Conservation (phyloP, 1,140 invertebrate species). For the Camponotus pennsylvanicus region DNA sequence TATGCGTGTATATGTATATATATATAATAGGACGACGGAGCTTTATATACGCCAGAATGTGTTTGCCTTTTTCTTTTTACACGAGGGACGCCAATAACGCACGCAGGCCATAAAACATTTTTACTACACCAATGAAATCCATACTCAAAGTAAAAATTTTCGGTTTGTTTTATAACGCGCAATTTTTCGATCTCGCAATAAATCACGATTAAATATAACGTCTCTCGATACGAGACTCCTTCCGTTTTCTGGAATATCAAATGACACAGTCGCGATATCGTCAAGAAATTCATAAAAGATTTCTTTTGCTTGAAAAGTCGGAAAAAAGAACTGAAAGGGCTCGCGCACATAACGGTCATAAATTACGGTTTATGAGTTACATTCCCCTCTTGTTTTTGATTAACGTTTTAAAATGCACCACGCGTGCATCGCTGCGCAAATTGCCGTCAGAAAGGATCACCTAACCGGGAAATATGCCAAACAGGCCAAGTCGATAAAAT, state of each 20-base stretch:
- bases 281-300: slow-evolving; percentile 41
- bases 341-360: slow-evolving; percentile 35
- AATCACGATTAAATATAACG: slow-evolving; percentile 47
- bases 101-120: slow-evolving; percentile 37
- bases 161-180: not conserved
- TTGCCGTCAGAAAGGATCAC: slow-evolving; percentile 18
- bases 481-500: slow-evolving; percentile 21
- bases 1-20: no score
- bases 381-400: slow-evolving; percentile 26
- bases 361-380: slow-evolving; percentile 52
- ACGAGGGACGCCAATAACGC: not conserved
- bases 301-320: not conserved
- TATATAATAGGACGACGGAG: not conserved
- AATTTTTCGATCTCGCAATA: slow-evolving; percentile 33
- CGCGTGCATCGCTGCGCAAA: slow-evolving; percentile 27
- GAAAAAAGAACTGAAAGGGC: not conserved
- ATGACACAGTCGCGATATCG: not conserved
- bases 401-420: slow-evolving; percentile 49
- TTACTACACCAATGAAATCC: slow-evolving; percentile 43
- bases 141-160: slow-evolving; percentile 24
- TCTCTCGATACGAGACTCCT: not conserved
- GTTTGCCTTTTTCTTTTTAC: slow-evolving; percentile 7
- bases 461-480: slow-evolving; percentile 24
- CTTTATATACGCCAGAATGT: not conserved
- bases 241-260: not conserved